Percentiles rank a stretch among this genome's conserved stretches.
These are phyloP conservation scores for Xestia rhomboidea DNA, from an alignment of 2,888 invertebrate species.

Conservation along the genomic window DNA sequence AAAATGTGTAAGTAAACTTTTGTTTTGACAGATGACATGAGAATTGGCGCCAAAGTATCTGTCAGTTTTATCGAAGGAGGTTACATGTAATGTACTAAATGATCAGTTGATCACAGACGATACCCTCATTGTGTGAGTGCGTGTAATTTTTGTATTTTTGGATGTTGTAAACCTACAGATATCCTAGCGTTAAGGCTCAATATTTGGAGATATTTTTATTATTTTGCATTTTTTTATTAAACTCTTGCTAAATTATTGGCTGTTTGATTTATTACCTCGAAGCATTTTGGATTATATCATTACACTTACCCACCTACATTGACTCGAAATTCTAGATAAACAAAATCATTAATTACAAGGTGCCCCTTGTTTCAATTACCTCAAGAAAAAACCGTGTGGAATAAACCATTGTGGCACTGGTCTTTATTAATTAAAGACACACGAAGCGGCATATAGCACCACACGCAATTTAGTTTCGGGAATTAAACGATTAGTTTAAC, in stretches of 20 bases:
- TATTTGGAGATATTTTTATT: slow-evolving; percentile 90
- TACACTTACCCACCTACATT: slow-evolving; percentile 3
- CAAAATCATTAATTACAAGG: background rate
- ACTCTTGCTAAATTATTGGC: slow-evolving; percentile 87
- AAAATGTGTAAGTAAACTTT: slow-evolving; percentile 12
- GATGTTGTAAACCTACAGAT: slow-evolving; percentile 85
- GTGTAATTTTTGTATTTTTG: slow-evolving; percentile 87
- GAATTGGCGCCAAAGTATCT: slow-evolving; percentile 36
- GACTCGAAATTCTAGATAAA: background rate
- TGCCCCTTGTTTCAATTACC: slow-evolving; percentile 2
- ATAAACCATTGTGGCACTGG: slow-evolving; percentile 19
- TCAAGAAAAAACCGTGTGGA: slow-evolving; percentile 18
- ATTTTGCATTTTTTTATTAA: slow-evolving; percentile 91
- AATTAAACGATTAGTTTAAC: slow-evolving; percentile 43
- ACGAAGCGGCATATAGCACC: slow-evolving; percentile 14
- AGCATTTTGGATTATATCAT: background rate
- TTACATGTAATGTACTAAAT: slow-evolving; percentile 59
- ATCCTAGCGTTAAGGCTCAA: slow-evolving; percentile 88
- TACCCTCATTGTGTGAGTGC: slow-evolving; percentile 80
- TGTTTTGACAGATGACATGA: slow-evolving; percentile 21
- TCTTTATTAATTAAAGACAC: slow-evolving; percentile 49
- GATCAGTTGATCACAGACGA: slow-evolving; percentile 52
- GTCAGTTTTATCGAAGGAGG: slow-evolving; percentile 59
- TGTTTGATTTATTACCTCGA: slow-evolving; percentile 70
- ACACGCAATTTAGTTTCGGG: slow-evolving; percentile 62